These are phyloP conservation scores for Bubo scandiacus DNA, from an alignment of 2,113 vertebrate genomes.

Conservation along the genomic window DNA sequence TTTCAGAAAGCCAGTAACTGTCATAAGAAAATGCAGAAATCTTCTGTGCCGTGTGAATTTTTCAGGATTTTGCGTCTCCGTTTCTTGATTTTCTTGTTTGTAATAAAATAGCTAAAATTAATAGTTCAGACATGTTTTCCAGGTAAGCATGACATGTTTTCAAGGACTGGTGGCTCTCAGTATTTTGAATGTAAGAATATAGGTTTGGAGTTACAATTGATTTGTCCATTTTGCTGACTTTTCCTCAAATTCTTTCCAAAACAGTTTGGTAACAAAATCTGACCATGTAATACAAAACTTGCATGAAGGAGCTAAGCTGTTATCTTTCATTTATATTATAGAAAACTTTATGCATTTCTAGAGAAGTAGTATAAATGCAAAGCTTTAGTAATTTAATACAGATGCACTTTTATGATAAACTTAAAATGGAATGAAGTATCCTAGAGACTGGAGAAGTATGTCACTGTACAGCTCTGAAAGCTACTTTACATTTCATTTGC, in stretches of 20 bases:
- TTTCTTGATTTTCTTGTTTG: neutral
- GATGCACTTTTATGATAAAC: neutral
- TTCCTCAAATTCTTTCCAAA: neutral
- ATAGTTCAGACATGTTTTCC: neutral
- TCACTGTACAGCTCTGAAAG: neutral
- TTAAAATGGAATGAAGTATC: neutral
- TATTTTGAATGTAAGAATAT: neutral
- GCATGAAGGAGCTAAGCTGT: neutral
- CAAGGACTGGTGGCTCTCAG: neutral
- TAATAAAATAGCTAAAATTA: neutral
- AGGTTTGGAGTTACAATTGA: neutral
- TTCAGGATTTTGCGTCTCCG: neutral
- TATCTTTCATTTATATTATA: neutral
- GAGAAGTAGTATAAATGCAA: neutral
- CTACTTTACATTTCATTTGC: conserved; percentile 28
- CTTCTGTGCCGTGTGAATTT: neutral
- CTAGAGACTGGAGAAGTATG: neutral
- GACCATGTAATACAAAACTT: neutral
- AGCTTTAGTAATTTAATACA: neutral
- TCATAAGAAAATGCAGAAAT: neutral
- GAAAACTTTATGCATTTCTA: neutral
- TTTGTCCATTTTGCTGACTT: neutral
- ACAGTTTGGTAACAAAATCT: neutral
- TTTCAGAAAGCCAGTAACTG: neutral
- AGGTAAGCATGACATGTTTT: neutral